Percentiles rank a stretch among this genome's conserved stretches.
Conservation (phyloP, 2,888 invertebrate genomes). For the Subacronicta megacephala region DNA sequence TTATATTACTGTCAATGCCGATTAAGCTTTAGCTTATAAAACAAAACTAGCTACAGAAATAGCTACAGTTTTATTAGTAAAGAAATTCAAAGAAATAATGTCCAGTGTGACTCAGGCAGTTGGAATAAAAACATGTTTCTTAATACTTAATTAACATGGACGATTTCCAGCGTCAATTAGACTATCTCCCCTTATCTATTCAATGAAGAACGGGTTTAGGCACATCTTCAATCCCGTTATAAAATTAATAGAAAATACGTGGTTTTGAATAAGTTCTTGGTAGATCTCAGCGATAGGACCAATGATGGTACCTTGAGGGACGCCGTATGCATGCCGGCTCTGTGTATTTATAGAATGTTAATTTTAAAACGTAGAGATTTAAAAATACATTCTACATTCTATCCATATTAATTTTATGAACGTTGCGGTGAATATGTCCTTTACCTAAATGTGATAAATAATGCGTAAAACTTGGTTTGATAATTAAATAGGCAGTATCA, state of each 20-base stretch:
- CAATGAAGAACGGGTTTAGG: conserved; percentile 44
- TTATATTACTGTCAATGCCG: conserved; percentile 39
- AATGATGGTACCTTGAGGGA: conserved; percentile 41
- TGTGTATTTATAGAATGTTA: not conserved
- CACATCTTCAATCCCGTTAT: conserved; percentile 51
- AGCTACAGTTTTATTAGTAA: conserved; percentile 25
- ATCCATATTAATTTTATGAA: too few species aligned
- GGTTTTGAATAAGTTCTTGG: conserved; percentile 41
- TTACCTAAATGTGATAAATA: too few species aligned
- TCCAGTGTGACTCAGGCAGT: conserved; percentile 28
- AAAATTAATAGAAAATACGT: conserved; percentile 50
- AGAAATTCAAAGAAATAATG: conserved; percentile 21
- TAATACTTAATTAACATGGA: conserved; percentile 50
- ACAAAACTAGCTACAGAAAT: conserved; percentile 13
- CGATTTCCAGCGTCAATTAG: conserved; percentile 48
- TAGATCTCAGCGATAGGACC: conserved; percentile 44
- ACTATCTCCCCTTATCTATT: conserved; percentile 54
- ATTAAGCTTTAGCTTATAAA: conserved; percentile 26
- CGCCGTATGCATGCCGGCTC: conserved; percentile 28
- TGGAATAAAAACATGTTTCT: conserved; percentile 45
- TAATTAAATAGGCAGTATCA: too few species aligned
- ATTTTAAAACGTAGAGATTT: not conserved
- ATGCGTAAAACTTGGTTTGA: too few species aligned
- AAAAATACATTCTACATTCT: too few species aligned
- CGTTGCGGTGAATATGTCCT: too few species aligned